A percentile compares a stretch with the other conserved stretches of the same genome.
These are phyloP conservation scores for Ophion obscuratus DNA, from an alignment of 2,888 invertebrate genomes.

Conservation along the genomic window DNA sequence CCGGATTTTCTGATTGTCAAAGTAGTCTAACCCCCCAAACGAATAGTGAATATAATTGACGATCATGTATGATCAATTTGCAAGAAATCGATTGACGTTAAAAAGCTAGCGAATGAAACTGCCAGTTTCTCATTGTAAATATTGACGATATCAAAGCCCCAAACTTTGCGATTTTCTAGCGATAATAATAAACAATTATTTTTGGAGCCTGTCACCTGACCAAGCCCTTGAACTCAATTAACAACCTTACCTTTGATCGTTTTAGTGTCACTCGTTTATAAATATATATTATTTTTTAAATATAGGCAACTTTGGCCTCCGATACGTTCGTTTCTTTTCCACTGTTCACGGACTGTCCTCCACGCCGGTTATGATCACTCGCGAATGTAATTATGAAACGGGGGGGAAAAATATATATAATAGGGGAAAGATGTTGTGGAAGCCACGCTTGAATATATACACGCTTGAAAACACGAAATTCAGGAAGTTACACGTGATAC, in stretches of 20 bases:
- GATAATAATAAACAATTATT: slow-evolving; percentile 25
- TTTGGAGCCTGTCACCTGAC: slow-evolving; percentile 54
- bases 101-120: not conserved
- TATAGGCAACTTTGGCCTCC: slow-evolving; percentile 10
- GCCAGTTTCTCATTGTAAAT: not conserved
- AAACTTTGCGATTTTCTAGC: slow-evolving; percentile 1
- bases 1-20: no score
- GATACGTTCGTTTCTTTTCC: slow-evolving; percentile 28
- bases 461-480: slow-evolving; percentile 38
- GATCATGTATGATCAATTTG: no score
- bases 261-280: slow-evolving; percentile 51
- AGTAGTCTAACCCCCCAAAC: not conserved
- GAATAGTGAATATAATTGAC: no score
- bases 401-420: slow-evolving; percentile 19
- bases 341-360: slow-evolving; percentile 28
- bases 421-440: slow-evolving; percentile 29
- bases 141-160: slow-evolving; percentile 16
- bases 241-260: slow-evolving; percentile 59
- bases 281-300: slow-evolving; percentile 26
- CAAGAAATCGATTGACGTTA: no score
- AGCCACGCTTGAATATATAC: slow-evolving; percentile 31
- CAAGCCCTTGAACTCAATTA: slow-evolving; percentile 39
- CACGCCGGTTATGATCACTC: slow-evolving; percentile 58
- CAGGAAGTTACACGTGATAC: slow-evolving; percentile 55
- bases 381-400: slow-evolving; percentile 13